Base-by-base conservation (phyloP, 2,888 invertebrate genomes). In the Cetonia aurata region DNA sequence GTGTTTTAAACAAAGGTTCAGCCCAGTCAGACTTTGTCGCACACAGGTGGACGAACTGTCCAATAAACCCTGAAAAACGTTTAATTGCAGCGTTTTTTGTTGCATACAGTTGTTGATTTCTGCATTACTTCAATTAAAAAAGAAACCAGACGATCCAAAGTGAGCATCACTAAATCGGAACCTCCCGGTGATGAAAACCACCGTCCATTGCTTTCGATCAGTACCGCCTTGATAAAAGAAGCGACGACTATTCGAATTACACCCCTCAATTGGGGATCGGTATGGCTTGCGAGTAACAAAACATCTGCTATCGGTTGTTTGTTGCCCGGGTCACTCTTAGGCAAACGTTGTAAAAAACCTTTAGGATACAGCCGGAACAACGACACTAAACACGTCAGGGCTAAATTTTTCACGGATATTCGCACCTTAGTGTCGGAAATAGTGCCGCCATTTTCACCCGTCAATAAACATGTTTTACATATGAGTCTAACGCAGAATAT, bases 391-490 rank as follows among this genome's bases (percentile, higher is more conserved):
- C 96, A 96, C 67, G 90, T 90, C 17, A 98, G 81, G 0, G 96
- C 94, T 44, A 97, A 88, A 6, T 94, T 92, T 85, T 98, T 97
- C 0, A 96, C 93, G 70, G 97, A 97, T 37, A 98, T 96, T 42
- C 98, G 88, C 42, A 94, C 91, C 19, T 86, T 86, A 82, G 90
- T 89, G 81, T 97, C 97, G 1, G 92, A 85, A 74, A 93, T 89
- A 57, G 92, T 79, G 74, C 72, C 65, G 69, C 75, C 78, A 68
- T 87, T 86, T 62, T 86, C 85, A 0, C 93, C 94, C 12, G 89
- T 87, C 33, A 96, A 83, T 25, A 96, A 85, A 82, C 94, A 96
- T 69, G 90, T 89, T 9, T 91, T 91, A 13, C 89, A 88, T 3
- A 96, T 83, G 70, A 93, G 86, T 74, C 95, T 87, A 6, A 91